Percentiles rank a stretch among this genome's conserved stretches.
Evolutionary conservation across 2,797 vertebrate species (phyloP).

Genomic region (Rousettus madagascariensis): DNA sequence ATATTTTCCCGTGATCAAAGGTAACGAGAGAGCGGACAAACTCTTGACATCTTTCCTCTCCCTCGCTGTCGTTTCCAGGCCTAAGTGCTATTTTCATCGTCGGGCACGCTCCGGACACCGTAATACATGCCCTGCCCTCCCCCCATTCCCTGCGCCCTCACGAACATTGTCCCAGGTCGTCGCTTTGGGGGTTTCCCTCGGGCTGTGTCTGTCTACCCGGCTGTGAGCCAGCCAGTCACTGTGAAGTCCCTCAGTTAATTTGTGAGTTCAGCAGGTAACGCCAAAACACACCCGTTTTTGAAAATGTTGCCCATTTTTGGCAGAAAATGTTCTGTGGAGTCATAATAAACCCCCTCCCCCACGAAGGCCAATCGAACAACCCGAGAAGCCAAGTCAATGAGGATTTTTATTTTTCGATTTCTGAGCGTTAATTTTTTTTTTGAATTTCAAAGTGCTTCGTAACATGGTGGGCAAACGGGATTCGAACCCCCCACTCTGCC

Average conservation of each 20-base stretch:
- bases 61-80: neutral
- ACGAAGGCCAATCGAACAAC: neutral
- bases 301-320: neutral
- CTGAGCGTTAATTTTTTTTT: too few relatives aligned
- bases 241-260: neutral
- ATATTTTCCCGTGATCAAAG: neutral
- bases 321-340: neutral
- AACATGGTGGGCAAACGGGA: too few relatives aligned
- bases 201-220: neutral
- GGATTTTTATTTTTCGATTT: neutral
- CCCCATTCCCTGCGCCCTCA: rapidly evolving
- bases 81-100: neutral
- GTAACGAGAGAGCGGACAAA: neutral
- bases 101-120: neutral
- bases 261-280: neutral
- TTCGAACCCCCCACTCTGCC: too few relatives aligned
- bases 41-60: neutral
- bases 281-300: neutral
- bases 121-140: rapidly evolving
- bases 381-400: neutral
- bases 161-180: rapidly evolving
- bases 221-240: neutral
- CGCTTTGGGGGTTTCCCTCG: neutral
- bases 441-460: too few relatives aligned
- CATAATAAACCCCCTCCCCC: too few relatives aligned